A percentile compares a stretch with the other conserved stretches of the same genome.
These are phyloP conservation scores for Pyrgilauda ruficollis DNA, from an alignment of 2,113 vertebrate species.

Conservation along the genomic window DNA sequence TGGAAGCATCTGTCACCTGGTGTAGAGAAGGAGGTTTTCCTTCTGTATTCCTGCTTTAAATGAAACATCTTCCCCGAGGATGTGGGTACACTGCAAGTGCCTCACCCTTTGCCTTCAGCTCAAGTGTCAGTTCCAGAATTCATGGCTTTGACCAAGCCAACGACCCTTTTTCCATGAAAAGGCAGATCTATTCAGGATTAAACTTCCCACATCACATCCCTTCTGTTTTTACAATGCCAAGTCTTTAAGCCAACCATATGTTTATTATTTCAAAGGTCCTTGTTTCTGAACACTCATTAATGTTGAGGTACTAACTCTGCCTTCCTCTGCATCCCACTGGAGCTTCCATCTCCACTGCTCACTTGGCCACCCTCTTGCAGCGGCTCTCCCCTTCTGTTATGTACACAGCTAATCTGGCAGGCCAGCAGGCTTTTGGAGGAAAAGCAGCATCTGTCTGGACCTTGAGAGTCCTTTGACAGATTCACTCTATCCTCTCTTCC, in stretches of 20 bases:
- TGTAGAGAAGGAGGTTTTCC: background rate
- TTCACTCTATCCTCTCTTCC: background rate
- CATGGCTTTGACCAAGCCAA: background rate
- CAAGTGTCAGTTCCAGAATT: background rate
- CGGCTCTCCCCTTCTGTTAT: background rate
- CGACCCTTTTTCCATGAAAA: background rate
- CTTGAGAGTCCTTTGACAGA: background rate
- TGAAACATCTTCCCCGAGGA: background rate
- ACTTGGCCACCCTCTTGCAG: background rate
- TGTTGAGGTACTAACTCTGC: background rate
- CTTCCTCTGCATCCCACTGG: background rate
- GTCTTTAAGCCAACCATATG: background rate
- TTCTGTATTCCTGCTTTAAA: background rate
- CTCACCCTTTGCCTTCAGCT: background rate
- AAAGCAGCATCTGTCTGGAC: background rate
- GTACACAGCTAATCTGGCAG: background rate
- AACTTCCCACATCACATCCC: background rate
- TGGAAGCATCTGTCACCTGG: background rate
- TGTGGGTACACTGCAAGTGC: background rate
- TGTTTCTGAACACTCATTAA: background rate
- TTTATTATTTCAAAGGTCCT: background rate
- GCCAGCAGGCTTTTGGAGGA: background rate
- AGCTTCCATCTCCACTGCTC: background rate
- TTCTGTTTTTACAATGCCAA: background rate
- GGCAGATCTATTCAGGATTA: background rate